phyloP scores from a whole-genome alignment of 2,797 vertebrate genomes.

The Sebastes nivosus region DNA sequence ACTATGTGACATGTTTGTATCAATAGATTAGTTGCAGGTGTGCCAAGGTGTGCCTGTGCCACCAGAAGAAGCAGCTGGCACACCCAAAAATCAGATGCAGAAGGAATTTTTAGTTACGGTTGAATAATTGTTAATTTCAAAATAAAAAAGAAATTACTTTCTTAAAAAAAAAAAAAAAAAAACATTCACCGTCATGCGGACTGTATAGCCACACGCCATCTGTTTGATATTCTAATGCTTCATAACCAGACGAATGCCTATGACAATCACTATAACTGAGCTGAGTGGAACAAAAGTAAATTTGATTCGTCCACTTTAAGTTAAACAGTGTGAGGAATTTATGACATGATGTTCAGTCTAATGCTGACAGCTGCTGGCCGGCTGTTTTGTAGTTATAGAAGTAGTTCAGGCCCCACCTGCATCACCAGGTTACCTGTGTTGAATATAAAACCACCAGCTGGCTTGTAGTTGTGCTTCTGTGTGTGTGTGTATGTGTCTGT shows the following conservation, averaged over 20 bases:
- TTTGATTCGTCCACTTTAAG: not conserved
- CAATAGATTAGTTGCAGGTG: too few relatives aligned
- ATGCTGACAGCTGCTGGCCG: not conserved
- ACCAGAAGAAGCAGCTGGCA: not conserved
- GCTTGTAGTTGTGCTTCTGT: slow-evolving; percentile 6
- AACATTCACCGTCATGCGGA: not conserved
- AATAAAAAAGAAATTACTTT: not conserved
- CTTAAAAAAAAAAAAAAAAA: too few relatives aligned
- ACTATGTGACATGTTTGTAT: not conserved
- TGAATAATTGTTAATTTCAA: not conserved
- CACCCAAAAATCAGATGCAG: not conserved
- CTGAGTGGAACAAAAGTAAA: not conserved
- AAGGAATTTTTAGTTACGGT: not conserved
- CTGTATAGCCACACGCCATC: not conserved
- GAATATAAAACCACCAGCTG: slow-evolving; percentile 74
- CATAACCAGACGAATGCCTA: not conserved
- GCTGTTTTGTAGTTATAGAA: slow-evolving; percentile 23
- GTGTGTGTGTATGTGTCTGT: too few relatives aligned
- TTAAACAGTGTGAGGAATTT: not conserved
- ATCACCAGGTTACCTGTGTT: slow-evolving; percentile 57
- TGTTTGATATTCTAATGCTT: not conserved
- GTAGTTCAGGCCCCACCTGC: slow-evolving; percentile 26
- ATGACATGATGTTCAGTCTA: not conserved
- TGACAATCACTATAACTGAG: not conserved
- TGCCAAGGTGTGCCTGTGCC: not conserved